Evolutionary conservation across 2,113 vertebrate species (phyloP), one percentile per base, ranked within the genome.

Genomic region (Pholis gunnellus): DNA sequence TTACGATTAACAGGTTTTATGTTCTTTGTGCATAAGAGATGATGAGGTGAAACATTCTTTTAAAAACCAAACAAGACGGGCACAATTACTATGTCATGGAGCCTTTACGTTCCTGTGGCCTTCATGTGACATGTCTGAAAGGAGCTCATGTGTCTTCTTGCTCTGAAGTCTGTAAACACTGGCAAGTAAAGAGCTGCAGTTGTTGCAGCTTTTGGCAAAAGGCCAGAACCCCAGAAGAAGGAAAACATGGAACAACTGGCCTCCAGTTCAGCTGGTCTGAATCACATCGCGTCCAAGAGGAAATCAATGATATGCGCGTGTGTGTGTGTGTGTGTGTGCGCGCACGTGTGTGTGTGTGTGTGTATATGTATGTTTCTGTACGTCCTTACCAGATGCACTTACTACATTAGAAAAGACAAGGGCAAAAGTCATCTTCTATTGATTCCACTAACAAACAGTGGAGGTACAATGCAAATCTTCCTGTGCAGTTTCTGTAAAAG

Each of bases 241-340:
- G 64, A 78, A 73, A 81, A 69, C 74, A 73, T 54, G 65, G 70
- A 79, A 86, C 69, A 82, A 86, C 54, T 68, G 72, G 77, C 29
- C 60, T 52, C 10, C 44, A 87, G 68, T 69, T 77, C 60, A 74
- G 59, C 38, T 60, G 71, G 56, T 73, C 36, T 20, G 9, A 64
- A 79, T 87, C 73, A 68, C 48, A 40, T 69, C 78, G 61, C 44
- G 42, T 56, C 50, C 9, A 20, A 65, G 22, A 66, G 29, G 40
- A 76, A 65, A 59, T 15, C 2, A 9, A 52, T 73, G 57, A 34
- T 46, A 2, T 14, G 59, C 22, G 31, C 34, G 60, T 42, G 18
- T 18, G 15, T 48, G 44, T 48, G 15, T 48, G 15, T 17, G 14
- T 46, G 44, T 22, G 5, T 61, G 17, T 54, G 42, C 14, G 42